A percentile compares a stretch with the other conserved stretches of the same genome.
These are phyloP conservation scores for Phyllotis vaccarum DNA, from an alignment of 2,797 vertebrate genomes.

Conservation along the genomic window DNA sequence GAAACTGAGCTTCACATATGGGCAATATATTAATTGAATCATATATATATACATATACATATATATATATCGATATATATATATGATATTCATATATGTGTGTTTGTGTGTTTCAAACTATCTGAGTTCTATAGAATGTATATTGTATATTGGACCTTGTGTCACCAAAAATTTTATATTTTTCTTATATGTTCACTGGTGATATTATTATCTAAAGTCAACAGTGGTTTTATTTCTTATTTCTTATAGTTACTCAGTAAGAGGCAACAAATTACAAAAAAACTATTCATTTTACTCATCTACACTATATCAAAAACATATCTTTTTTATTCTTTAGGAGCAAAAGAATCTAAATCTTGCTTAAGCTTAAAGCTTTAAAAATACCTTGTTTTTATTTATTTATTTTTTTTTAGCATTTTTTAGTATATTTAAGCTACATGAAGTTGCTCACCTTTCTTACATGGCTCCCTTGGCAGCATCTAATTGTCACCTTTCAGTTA, in stretches of 20 bases:
- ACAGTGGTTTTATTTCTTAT: not conserved
- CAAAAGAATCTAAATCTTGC: not conserved
- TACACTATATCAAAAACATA: not conserved
- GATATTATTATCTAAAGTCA: not conserved
- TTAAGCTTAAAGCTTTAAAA: not conserved
- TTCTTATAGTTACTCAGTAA: not conserved
- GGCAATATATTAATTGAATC: not conserved
- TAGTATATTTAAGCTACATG: not conserved
- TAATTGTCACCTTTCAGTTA: not conserved
- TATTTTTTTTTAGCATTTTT: not conserved
- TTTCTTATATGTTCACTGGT: not conserved
- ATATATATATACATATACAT: too few species aligned
- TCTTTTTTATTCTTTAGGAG: not conserved
- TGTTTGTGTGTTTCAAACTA: not conserved
- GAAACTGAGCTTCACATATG: not conserved
- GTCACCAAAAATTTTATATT: not conserved
- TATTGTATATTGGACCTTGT: not conserved
- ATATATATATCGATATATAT: too few species aligned
- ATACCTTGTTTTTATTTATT: not conserved
- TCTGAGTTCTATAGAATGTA: not conserved
- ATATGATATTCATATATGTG: too few species aligned
- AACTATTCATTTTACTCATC: conserved; percentile 1
- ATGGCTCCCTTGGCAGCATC: accelerated
- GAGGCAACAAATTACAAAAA: not conserved
- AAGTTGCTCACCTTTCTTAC: not conserved